These are phyloP conservation scores for Synodontis membranacea DNA, from an alignment of 2,113 vertebrate genomes.

Conservation along the genomic window DNA sequence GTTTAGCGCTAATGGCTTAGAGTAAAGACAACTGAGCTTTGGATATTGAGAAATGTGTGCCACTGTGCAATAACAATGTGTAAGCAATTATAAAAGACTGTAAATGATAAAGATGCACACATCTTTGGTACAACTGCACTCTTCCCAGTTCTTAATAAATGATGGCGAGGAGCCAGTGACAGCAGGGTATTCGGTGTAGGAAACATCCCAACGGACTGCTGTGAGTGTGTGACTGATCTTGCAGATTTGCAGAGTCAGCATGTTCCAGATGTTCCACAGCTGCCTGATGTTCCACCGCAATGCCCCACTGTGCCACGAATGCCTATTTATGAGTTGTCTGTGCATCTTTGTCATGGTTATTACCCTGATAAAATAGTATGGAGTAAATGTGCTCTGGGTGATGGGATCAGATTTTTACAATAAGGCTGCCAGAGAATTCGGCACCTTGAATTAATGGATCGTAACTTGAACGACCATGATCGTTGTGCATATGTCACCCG, in stretches of 20 bases:
- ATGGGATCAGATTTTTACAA: conserved; percentile 17
- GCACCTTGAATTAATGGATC: conserved; percentile 6
- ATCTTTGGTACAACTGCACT: background rate
- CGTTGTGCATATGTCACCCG: background rate
- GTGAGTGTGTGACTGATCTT: conserved; percentile 36
- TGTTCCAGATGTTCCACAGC: conserved; percentile 50
- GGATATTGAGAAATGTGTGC: conserved; percentile 26
- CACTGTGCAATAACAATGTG: conserved; percentile 10
- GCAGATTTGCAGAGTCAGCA: conserved; percentile 43
- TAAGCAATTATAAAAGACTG: conserved; percentile 23
- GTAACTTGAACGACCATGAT: background rate
- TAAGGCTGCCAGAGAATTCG: background rate
- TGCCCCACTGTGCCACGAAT: conserved; percentile 30
- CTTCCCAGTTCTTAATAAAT: conserved; percentile 5
- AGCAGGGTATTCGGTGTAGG: conserved; percentile 21
- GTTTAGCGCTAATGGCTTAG: conserved; percentile 13
- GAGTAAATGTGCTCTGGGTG: conserved; percentile 35
- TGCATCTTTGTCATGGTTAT: conserved; percentile 36
- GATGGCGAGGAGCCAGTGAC: conserved; percentile 13
- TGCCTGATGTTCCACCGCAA: conserved; percentile 36
- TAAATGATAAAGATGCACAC: conserved; percentile 25
- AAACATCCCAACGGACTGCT: conserved; percentile 27
- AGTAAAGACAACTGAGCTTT: conserved; percentile 19
- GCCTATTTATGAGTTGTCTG: conserved; percentile 38
- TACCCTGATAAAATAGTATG: conserved; percentile 43